phyloP scores from a whole-genome alignment of 2,797 vertebrate species.

The Falco columbarius region DNA sequence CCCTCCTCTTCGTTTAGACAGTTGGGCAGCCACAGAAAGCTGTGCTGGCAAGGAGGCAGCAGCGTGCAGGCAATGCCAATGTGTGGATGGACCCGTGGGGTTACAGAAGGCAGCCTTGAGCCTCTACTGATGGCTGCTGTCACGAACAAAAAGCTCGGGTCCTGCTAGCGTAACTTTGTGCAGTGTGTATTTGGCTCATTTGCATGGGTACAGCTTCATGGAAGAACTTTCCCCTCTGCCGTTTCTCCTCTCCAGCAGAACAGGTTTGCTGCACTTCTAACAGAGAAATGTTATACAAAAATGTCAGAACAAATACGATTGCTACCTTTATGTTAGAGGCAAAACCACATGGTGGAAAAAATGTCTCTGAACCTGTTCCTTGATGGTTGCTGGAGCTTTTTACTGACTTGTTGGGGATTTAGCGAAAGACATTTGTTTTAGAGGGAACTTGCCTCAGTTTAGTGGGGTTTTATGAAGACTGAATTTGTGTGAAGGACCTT shows the following conservation, averaged over 20 bases:
- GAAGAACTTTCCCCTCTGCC: not conserved
- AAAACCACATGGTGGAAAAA: not conserved
- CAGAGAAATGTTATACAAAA: not conserved
- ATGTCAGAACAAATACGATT: not conserved
- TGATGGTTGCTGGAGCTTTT: not conserved
- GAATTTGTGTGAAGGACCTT: not conserved
- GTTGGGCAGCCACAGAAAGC: not conserved
- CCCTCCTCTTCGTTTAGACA: conserved; percentile 23
- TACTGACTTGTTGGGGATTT: not conserved
- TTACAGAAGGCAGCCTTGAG: not conserved
- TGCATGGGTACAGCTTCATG: not conserved
- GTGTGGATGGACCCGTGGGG: not conserved
- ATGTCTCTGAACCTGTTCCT: not conserved
- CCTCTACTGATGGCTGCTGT: not conserved
- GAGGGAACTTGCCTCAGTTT: not conserved
- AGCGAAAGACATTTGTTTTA: not conserved
- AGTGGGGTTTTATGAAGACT: not conserved
- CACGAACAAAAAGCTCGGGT: not conserved
- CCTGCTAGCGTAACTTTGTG: not conserved
- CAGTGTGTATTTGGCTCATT: not conserved
- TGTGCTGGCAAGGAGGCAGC: not conserved
- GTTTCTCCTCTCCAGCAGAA: conserved; percentile 1
- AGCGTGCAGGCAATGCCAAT: not conserved
- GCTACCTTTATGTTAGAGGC: not conserved
- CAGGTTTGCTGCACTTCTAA: not conserved